A percentile compares a stretch with the other conserved stretches of the same genome.
These are phyloP conservation scores for Globia sparganii DNA, from an alignment of 2,888 invertebrate genomes.

Conservation along the genomic window DNA sequence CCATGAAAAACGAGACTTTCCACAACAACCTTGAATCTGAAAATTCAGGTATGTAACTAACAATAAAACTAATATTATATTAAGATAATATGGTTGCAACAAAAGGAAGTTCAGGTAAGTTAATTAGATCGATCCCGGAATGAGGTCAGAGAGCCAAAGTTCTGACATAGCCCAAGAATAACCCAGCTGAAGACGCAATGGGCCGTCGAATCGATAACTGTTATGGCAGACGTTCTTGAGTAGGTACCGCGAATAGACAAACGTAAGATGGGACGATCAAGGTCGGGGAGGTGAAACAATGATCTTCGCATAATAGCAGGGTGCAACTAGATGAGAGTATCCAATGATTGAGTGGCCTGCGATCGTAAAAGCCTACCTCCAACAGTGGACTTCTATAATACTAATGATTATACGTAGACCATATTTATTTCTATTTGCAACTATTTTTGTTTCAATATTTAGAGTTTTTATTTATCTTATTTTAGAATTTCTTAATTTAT, in stretches of 20 bases:
- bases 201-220: not conserved
- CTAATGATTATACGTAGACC: not conserved
- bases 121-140: not conserved
- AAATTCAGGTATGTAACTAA: constrained; percentile 3
- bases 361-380: no score
- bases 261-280: not conserved
- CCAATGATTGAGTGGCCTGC: not conserved
- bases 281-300: not conserved
- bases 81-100: not conserved
- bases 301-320: not conserved
- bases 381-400: not conserved
- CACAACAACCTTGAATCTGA: not conserved
- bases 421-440: not conserved
- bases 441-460: not conserved
- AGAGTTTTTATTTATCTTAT: not conserved
- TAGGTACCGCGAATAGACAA: not conserved
- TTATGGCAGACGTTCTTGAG: not conserved
- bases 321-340: not conserved
- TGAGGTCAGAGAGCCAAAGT: not conserved
- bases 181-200: not conserved
- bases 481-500: not conserved
- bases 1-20: not conserved
- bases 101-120: not conserved
- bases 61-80: not conserved
- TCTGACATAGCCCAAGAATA: not conserved